Conservation (phyloP, 2,113 vertebrate genomes). For the rat (Rattus norvegicus) region GRCr8 NC_086039.1:84626001-84626500, state of each 20-base stretch:
- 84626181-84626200: not conserved
- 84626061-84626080: slow-evolving; percentile 78
- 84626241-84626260: not conserved
- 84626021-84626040: not conserved
- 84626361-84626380: not conserved
- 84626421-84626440: not conserved
- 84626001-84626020: not conserved
- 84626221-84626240: not conserved
- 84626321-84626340: not conserved
- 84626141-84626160: not conserved
- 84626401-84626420: not conserved
- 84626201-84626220: not conserved
- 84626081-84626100: slow-evolving; percentile 74
- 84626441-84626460: not conserved
- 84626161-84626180: not conserved
- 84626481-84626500: not conserved
- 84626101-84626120: not conserved
- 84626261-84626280: not conserved
- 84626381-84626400: not conserved
- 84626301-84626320: not conserved
- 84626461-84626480: not conserved
- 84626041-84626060: not conserved
- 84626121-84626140: not conserved
- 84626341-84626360: not conserved
- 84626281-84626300: not conserved